Base-by-base conservation (phyloP, 2,113 vertebrate species). In the Ahaetulla prasina region DNA sequence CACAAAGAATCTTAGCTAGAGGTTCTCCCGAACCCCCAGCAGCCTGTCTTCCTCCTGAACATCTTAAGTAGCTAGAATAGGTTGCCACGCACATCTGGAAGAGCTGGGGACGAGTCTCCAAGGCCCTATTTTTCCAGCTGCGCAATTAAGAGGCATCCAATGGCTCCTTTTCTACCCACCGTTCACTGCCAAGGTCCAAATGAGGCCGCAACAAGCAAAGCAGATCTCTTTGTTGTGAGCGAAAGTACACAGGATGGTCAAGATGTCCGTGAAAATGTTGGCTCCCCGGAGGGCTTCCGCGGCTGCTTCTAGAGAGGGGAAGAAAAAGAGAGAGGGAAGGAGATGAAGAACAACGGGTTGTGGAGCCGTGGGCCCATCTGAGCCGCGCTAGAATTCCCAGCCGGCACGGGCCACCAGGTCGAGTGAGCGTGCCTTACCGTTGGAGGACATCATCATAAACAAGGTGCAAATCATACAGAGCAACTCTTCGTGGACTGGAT, bases 101-200 rank as follows among this genome's bases (percentile, higher is more conserved):
- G 7, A 85, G 22, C 12, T 30, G 12, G 12, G 23, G 7, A 25
- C 0, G 3, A 12, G 16, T 11, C 27, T 20, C 54, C 20, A 8
- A 35, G 12, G 4, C 8, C 30, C 5, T 45, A 2, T 4, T 85
- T 85, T 47, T 30, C 39, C 74, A 55, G n/a, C 35, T 4, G 8
- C 1, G 25, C 85, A 27, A 87, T 12, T 8, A 22, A 22, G 14
- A 87, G 11, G 18, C 20, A 6, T 60, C 23, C 23, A 23, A 87
- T 93, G 88, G 2, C 11, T 27, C 45, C 3, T 30, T 16, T 89
- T 91, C 55, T 12, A 53, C 97, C 96, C 25, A 98, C 98, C 95
- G 0, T 96, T 97, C 23, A 47, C 96, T 90, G 97, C 94, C 94
- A 98, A 45, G 90, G 96, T 95, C 97, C 98, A 98, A 90, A 98